Evolutionary conservation across 2,888 invertebrate genomes (phyloP), one percentile per base, ranked within the genome.

Genomic region (Drosophila eohydei): DNA sequence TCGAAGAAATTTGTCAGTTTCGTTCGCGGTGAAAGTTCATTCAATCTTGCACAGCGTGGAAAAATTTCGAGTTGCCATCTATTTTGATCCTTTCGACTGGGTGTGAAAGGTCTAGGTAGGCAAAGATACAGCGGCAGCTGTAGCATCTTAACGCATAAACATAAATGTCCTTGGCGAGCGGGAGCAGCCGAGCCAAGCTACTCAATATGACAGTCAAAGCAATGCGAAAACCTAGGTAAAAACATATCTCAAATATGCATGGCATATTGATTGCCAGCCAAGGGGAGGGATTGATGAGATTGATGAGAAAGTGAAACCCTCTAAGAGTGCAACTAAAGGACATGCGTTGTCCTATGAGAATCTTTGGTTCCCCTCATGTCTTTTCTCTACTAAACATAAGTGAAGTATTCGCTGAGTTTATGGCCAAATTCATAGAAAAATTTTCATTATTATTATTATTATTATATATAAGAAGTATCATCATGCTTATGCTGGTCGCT

Each of bases 1-100:
- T 64, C 41, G 51, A 16, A 28, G 56, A 81, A 83, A 83, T 83
- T 83, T 84, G 83, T 83, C 87, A 88, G 59, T 68, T 68, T 54
- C 61, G 67, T 21, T 76, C 48, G 41, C 59, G 88, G 85, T 88
- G 83, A 83, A 83, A 83, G 88, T 83, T 88, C 55, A 41, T 51
- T 58, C 59, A 55, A 69, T 83, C 71, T 52, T 36, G 38, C 41
- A 43, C 54, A 63, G 73, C 76, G 76, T 79, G 79, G 73, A 80
- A 80, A 78, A 72, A 64, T 65, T 14, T 52, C 28, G 8, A 14
- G 28, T 43, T 48, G 32, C 9, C 16, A 57, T 32, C 34, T 59
- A 30, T 48, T 54, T 57, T 63, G 56, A 36, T 26, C 36, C 44
- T 32, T 51, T 30, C 11, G 50, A 40, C 32, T 65, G 64, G 51